Evolutionary conservation across 2,888 invertebrate species (phyloP), one percentile per base, ranked within the genome.

Genomic region (Acleris laterana): DNA sequence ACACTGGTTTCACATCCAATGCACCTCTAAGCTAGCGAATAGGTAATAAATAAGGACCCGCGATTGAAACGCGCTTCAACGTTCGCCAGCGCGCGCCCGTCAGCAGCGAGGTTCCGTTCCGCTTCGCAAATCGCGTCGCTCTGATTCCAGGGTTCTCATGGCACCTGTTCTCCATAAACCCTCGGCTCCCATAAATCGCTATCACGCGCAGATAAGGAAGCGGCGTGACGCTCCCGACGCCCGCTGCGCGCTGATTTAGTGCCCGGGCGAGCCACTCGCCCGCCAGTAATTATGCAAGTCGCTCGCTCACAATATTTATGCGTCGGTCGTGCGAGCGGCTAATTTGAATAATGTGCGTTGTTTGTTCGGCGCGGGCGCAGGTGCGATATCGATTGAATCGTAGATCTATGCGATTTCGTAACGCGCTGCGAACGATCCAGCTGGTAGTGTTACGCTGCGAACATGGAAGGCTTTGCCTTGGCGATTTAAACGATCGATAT

Each of bases 221-320:
- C 65, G 32, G 59, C 46, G 20, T 48, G 46, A 48, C 59, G 65
- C 60, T 51, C 50, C 60, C 60, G 64, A 42, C 49, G 9, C 65
- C 65, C 65, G 65, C 61, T 65, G 65, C n/a, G 65, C 60, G 17
- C 65, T 56, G 65, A 65, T 65, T 65, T 65, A 65, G 20, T 38
- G 55, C 13, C 13, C 32, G 13, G 53, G 42, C 42, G 4, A n/a
- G 56, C 56, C 38, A 38, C 56, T 42, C 25, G 38, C 60, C 32
- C 51, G 52, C 44, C 51, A 51, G 57, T 66, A 66, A 66, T 66
- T 66, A 66, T 66, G 62, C 66, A 66, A 66, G 66, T 66, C 66
- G 66, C 66, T 66, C 66, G 66, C 66, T 66, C 66, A 66, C 66
- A 66, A 66, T 66, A 66, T 66, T 66, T 66, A 66, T 66, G 66